Percentiles rank a stretch among this genome's conserved stretches.
Conservation (phyloP, 2,797 vertebrate genomes). For the Neostethus bicornis region DNA sequence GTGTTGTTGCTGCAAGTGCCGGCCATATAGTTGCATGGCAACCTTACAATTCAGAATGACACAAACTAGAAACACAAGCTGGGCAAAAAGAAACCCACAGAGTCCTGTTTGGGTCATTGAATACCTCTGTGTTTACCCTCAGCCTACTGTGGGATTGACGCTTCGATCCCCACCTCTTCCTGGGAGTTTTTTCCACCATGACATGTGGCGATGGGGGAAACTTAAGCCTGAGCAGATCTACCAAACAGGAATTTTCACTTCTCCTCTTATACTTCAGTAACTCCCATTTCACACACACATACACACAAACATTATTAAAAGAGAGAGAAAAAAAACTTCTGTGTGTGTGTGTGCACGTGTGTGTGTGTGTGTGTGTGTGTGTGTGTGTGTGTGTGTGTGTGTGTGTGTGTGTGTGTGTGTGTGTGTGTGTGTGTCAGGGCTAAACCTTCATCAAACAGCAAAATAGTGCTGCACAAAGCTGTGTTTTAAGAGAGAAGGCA, state of each 20-base stretch:
- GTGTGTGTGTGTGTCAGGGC: slow-evolving; percentile 79
- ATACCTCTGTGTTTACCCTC: slow-evolving; percentile 71
- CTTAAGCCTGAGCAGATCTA: slow-evolving; percentile 75
- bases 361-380: no score
- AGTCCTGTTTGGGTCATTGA: slow-evolving; percentile 63
- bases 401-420: slow-evolving; percentile 30
- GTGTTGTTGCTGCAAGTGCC: slow-evolving; percentile 48
- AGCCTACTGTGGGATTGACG: slow-evolving; percentile 66
- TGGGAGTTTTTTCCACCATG: slow-evolving; percentile 71
- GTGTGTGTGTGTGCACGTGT: no score
- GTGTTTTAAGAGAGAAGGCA: slow-evolving; percentile 49
- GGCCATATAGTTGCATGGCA: slow-evolving; percentile 58
- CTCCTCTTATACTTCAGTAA: slow-evolving; percentile 72
- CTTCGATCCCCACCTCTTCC: slow-evolving; percentile 63
- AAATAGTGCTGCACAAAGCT: slow-evolving; percentile 63
- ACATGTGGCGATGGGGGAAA: slow-evolving; percentile 69
- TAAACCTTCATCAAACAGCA: slow-evolving; percentile 85
- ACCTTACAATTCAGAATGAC: slow-evolving; percentile 56
- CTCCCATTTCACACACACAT: no score
- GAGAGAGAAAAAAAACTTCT: no score
- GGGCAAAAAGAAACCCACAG: slow-evolving; percentile 50
- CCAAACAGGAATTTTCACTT: slow-evolving; percentile 84
- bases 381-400: no score
- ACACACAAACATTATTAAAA: no score
- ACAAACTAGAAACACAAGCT: slow-evolving; percentile 61